These are phyloP conservation scores for Zaprionus davidi DNA, from an alignment of 1,140 invertebrate species.

Conservation along the genomic window DNA sequence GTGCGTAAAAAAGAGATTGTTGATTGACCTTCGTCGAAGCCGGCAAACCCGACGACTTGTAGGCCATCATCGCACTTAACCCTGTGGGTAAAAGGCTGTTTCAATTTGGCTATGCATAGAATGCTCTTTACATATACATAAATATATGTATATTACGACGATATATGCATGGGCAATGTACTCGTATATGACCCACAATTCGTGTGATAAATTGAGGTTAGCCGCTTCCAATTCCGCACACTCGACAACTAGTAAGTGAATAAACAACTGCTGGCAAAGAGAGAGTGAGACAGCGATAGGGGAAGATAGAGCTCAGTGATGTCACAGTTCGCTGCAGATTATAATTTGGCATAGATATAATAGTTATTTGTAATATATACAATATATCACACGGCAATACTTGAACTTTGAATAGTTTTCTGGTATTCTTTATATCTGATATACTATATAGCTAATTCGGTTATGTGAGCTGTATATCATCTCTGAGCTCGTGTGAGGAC, in stretches of 20 bases:
- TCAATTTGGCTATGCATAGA: slow-evolving; percentile 49
- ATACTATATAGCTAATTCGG: not conserved
- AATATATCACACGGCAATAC: not conserved
- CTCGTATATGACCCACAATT: slow-evolving; percentile 70
- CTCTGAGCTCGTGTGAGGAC: slow-evolving; percentile 26
- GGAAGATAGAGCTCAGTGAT: not conserved
- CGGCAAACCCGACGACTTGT: slow-evolving; percentile 29
- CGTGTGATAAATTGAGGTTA: slow-evolving; percentile 72
- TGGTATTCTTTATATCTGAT: not conserved
- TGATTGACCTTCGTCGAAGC: slow-evolving; percentile 65
- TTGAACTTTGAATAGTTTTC: not conserved
- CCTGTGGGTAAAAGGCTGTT: slow-evolving; percentile 69
- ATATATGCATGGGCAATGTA: slow-evolving; percentile 41
- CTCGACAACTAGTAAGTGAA: slow-evolving; percentile 33
- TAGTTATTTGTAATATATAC: not conserved
- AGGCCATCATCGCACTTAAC: slow-evolving; percentile 65
- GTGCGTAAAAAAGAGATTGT: slow-evolving; percentile 77
- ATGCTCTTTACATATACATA: slow-evolving; percentile 20
- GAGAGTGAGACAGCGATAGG: not conserved
- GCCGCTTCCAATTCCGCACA: slow-evolving; percentile 72
- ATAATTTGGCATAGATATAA: not conserved
- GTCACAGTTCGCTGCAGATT: not conserved
- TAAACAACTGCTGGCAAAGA: slow-evolving; percentile 17
- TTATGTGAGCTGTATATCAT: slow-evolving; percentile 20
- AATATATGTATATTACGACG: slow-evolving; percentile 10